Conservation (phyloP, 2,113 vertebrate genomes). For the Chamaetylas fuelleborni region DNA sequence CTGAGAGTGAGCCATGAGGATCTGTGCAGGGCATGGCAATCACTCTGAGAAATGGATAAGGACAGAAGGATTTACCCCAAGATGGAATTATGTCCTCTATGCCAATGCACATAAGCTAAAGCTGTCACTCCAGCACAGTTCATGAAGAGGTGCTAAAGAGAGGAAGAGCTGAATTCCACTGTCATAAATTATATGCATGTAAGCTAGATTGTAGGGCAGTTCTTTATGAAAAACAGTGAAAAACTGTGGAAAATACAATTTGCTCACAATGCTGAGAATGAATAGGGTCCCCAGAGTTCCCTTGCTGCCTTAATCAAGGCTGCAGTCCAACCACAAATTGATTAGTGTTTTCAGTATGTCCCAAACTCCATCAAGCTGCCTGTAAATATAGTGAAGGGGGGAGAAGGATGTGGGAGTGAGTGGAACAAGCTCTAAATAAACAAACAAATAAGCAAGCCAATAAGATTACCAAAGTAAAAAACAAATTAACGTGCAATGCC, state of each 20-base stretch:
- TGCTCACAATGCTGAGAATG: background rate
- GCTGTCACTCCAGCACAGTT: background rate
- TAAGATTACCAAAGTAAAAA: background rate
- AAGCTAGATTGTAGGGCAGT: background rate
- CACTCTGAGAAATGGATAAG: rapidly evolving
- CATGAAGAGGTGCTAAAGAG: background rate
- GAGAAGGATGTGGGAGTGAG: background rate
- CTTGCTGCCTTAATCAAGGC: background rate
- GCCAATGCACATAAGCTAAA: rapidly evolving
- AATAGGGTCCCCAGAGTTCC: background rate
- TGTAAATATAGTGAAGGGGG: background rate
- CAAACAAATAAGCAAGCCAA: background rate
- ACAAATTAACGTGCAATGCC: background rate
- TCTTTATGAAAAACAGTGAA: background rate
- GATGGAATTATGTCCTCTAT: background rate
- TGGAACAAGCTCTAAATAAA: background rate
- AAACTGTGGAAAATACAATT: background rate
- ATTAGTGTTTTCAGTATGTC: background rate
- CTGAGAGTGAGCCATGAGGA: background rate
- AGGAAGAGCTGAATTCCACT: background rate
- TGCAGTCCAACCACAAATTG: background rate
- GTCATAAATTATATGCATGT: background rate
- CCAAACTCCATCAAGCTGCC: background rate
- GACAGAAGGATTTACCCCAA: background rate
- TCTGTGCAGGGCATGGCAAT: background rate